Base-by-base conservation (phyloP, 2,888 invertebrate genomes). In the Brachyptera putata region DNA sequence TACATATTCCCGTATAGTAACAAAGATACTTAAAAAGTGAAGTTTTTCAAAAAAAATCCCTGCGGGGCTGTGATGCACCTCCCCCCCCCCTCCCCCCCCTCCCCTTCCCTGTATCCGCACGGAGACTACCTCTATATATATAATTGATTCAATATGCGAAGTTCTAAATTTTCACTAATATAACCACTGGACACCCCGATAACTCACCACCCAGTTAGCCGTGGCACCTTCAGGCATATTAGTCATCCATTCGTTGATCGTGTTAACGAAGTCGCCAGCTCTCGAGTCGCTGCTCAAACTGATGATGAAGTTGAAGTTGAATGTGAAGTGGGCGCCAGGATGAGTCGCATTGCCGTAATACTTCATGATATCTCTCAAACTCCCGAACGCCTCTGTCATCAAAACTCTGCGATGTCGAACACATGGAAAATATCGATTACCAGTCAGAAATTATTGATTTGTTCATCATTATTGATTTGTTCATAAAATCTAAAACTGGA, bases 201-300 rank as follows among this genome's bases (percentile, higher is more conserved):
- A n/a, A n/a, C n/a, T 75, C 68, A 84, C 83, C 75, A 82, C 83
- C 85, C 85, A 86, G 70, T 85, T 86, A 30, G 85, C 77, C 55
- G 80, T 79, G 11, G 73, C 74, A 0, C 78, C 80, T 21, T 72
- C 64, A 0, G 85, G 85, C 78, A 85, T 79, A 46, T 78, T 77
- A 1, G 77, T 75, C 61, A 84, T 71, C 85, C 84, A 87, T 30
- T 71, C 71, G 56, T 80, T 73, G 37, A 85, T 79, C 7, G 75
- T 69, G 36, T 76, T 74, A 1, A 78, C 77, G 62, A 80, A 75
- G 64, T 80, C 78, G 2, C 73, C 66, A 0, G 81, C 81, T 13
- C 68, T 77, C 2, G 80, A 79, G 1, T 70, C 66, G 0, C 71
- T 69, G 1, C 76, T 76, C 1, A 83, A 68, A 13, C 77, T 75